phyloP scores from a whole-genome alignment of 2,888 invertebrate species.

The Pogonocherus hispidulus region DNA sequence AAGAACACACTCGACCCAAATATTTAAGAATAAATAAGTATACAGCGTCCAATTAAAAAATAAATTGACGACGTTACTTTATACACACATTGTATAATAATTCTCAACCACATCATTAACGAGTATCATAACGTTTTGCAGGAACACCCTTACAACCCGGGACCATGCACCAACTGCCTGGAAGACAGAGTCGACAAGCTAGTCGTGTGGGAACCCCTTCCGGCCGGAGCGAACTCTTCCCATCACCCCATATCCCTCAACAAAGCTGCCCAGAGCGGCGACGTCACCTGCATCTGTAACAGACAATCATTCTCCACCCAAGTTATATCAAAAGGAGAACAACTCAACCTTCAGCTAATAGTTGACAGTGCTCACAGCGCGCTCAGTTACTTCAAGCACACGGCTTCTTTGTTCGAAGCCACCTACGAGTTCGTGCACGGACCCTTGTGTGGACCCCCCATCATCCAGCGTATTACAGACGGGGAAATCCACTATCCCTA shows the following conservation, averaged over 20 bases:
- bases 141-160: constrained; percentile 84
- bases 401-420: constrained; percentile 87
- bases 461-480: constrained; percentile 83
- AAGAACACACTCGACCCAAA: too few species aligned
- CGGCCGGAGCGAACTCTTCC: constrained; percentile 66
- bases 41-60: too few species aligned
- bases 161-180: constrained; percentile 87
- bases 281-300: constrained; percentile 83
- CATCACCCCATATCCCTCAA: constrained; percentile 71
- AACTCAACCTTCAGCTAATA: constrained; percentile 84
- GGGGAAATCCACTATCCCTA: constrained; percentile 91
- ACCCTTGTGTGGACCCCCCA: constrained; percentile 88
- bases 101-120: too few species aligned
- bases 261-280: constrained; percentile 77
- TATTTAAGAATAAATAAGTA: too few species aligned
- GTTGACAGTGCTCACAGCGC: constrained; percentile 90
- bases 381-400: constrained; percentile 89
- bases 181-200: constrained; percentile 89
- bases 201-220: constrained; percentile 82
- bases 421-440: constrained; percentile 92
- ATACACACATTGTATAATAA: too few species aligned
- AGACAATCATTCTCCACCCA: constrained; percentile 73
- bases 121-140: constrained; percentile 56
- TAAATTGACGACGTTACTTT: too few species aligned
- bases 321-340: constrained; percentile 85